Base-by-base conservation (phyloP, 2,797 vertebrate genomes). In the Xiphophorus birchmanni region DNA sequence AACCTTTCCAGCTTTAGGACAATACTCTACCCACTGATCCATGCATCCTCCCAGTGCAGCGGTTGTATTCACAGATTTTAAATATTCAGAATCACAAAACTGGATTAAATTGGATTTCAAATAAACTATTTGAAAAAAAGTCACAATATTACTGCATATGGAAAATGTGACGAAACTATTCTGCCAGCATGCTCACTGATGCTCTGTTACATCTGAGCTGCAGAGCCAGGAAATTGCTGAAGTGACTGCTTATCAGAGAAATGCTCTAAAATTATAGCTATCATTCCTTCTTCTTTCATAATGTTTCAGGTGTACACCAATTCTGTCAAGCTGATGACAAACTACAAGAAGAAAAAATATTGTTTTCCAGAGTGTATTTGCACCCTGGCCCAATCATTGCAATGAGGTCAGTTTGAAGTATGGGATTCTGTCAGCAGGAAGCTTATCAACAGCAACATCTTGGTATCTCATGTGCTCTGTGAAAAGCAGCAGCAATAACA, bases 201-300 rank as follows among this genome's bases (percentile, higher is more conserved):
- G 37, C 65, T 69, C 65, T 8, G 37, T 42, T 69, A 11, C 10
- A 23, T 69, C 37, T 69, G 23, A 69, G 37, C 37, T 69, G 65
- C 37, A 69, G 35, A 67, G 63, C 8, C 37, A 4, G 9, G 21
- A 18, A 67, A 21, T 42, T 42, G 21, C 3, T 60, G 71, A 82
- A 58, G 45, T 8, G 32, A 80, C 74, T 44, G 52, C 15, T 56
- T 58, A 72, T 84, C 47, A 76, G 47, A 79, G 35, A 74, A 35
- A 58, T 47, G 21, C 72, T 81, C 3, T 2, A 29, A 29, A 21
- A 72, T 80, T 75, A 29, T 17, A 73, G 78, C 47, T 74, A 6
- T 79, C 12, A 60, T 84, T 63, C 13, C 52, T 71, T 37, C 1
- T 80, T 42, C 74, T 81, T 75, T 82, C 73, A 74, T 40, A 60